Base-by-base conservation (phyloP, 2,888 invertebrate genomes). In the Busseola fusca region DNA sequence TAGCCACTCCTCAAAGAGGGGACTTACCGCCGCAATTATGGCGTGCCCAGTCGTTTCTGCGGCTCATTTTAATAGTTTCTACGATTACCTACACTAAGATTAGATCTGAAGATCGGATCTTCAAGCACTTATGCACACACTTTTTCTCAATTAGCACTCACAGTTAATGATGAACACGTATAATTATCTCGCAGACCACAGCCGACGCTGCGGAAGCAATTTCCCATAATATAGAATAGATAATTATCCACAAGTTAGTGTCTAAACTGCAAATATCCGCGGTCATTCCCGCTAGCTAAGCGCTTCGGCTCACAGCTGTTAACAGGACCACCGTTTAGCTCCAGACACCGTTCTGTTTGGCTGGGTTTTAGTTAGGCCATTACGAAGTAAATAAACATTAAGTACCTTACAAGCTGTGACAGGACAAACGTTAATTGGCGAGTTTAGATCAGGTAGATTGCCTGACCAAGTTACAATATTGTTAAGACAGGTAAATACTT, bases 231-330 rank as follows among this genome's bases (percentile, higher is more conserved):
- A 58, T 18, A 56, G 56, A 76, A 66, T 18, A 60, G 48, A 48
- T 78, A 69, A 74, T 69, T 66, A 78, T 40, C 40, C 30, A 7
- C 60, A 64, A 66, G 59, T 67, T 56, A 58, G 64, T 34, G n/a
- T 76, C n/a, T 69, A 48, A 69, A 52, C 42, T 60, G 68, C 50
- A 57, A 63, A 72, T 67, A 42, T 72, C 69, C 60, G 74, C 69
- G 67, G 79, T 58, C 54, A 56, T 50, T 60, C 52, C 66, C 69
- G 76, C 72, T 72, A 64, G 62, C 57, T 54, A 16, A 67, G 76
- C 80, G 72, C 76, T 54, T 48, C 40, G 58, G 37, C 68, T 54
- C 25, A 48, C 76, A 69, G 72, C 72, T 80, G 75, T 40, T 48
- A 69, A 64, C 78, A 69, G 69, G 59, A 66, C 66, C 58, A 58